Percentiles rank a stretch among this genome's conserved stretches.
Evolutionary conservation across 1,140 invertebrate species (phyloP).

Genomic region (Bombus picipes): DNA sequence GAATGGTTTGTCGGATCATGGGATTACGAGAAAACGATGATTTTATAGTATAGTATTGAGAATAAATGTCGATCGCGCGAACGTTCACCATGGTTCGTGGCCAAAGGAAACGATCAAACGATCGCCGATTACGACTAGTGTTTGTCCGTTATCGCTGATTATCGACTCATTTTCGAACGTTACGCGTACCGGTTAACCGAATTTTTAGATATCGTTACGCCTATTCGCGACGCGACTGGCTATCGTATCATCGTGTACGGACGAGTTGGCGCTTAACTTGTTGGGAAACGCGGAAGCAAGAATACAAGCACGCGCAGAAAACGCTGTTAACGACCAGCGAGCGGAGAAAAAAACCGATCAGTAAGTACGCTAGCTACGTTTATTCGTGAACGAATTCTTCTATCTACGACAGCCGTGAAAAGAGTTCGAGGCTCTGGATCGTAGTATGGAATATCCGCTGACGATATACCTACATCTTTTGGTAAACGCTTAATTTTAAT

Average conservation of each 20-base stretch:
- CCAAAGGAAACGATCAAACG: neutral
- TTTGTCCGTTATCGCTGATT: conserved; percentile 60
- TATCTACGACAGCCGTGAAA: conserved; percentile 28
- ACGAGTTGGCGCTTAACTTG: neutral
- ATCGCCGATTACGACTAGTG: conserved; percentile 31
- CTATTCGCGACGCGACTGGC: neutral
- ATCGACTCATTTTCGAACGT: conserved; percentile 47
- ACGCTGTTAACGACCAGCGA: neutral
- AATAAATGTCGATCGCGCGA: neutral
- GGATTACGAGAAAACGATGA: neutral
- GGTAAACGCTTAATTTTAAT: neutral
- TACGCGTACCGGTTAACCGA: conserved; percentile 58
- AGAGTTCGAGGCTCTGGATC: neutral
- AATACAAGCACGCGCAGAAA: neutral
- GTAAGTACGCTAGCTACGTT: conserved; percentile 45
- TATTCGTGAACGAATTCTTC: neutral
- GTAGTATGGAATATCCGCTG: too few species aligned
- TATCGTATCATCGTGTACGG: neutral
- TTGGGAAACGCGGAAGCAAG: neutral
- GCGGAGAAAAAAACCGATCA: conserved; percentile 32
- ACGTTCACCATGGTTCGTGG: neutral
- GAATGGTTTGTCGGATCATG: too few species aligned
- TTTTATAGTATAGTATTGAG: neutral
- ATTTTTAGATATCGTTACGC: conserved; percentile 40
- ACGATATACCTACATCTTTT: neutral